phyloP scores from a whole-genome alignment of 2,888 invertebrate species.

The Eutolmus rufibarbis region DNA sequence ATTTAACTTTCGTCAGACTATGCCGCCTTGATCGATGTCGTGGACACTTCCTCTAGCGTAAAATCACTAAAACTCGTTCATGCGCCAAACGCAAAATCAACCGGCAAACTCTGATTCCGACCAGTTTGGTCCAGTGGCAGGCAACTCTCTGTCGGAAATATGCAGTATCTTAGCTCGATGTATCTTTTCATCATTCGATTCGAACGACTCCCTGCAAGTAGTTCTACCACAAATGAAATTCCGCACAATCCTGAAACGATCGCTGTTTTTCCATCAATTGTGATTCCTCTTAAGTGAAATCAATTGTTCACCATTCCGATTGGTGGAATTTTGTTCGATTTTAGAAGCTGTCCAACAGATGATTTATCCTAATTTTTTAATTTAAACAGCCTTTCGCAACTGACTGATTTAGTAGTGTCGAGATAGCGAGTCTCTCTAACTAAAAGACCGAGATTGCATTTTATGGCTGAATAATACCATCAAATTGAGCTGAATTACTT shows the following conservation, averaged over 20 bases:
- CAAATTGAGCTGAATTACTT: background rate
- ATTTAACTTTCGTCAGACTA: background rate
- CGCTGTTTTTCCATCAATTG: background rate
- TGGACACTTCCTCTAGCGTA: background rate
- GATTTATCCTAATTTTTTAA: background rate
- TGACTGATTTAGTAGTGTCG: background rate
- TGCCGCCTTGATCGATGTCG: background rate
- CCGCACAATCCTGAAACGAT: background rate
- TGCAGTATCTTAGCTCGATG: background rate
- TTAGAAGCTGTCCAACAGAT: background rate
- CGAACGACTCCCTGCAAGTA: background rate
- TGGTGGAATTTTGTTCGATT: background rate
- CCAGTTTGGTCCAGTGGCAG: conserved; percentile 13
- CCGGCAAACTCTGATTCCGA: background rate
- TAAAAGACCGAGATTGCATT: background rate
- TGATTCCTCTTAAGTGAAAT: background rate
- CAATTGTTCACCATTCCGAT: background rate
- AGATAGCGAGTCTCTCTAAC: background rate
- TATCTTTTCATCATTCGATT: background rate
- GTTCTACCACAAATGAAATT: background rate
- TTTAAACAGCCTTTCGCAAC: background rate
- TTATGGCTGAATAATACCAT: background rate
- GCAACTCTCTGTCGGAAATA: background rate
- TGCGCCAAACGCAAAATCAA: background rate
- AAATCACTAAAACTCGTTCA: background rate